phyloP scores from a whole-genome alignment of 2,797 vertebrate genomes.

The Atherinosoma microstoma region DNA sequence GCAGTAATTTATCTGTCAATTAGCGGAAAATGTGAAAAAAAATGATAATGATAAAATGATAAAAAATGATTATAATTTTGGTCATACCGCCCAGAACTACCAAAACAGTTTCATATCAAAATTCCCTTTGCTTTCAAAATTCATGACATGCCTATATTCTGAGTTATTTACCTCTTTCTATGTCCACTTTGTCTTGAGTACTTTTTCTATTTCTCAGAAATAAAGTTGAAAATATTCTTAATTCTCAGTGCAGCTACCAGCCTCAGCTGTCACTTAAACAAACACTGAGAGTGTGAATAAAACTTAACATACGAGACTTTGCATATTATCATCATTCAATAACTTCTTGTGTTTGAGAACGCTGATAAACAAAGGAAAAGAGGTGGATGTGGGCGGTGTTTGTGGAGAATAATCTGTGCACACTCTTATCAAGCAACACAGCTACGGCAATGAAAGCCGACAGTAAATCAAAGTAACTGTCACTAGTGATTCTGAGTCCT shows the following conservation, averaged over 20 bases:
- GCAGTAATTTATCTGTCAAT: too few species aligned
- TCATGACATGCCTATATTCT: too few species aligned
- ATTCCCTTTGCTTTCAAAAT: too few species aligned
- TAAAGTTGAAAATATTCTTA: background rate
- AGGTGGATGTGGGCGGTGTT: constrained; percentile 22
- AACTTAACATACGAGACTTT: background rate
- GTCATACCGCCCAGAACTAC: too few species aligned
- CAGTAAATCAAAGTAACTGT: constrained; percentile 66
- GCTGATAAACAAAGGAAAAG: constrained; percentile 29
- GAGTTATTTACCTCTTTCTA: too few species aligned
- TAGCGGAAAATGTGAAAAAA: too few species aligned
- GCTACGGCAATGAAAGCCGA: constrained; percentile 49
- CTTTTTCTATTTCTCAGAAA: constrained; percentile 4
- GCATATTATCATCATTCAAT: background rate
- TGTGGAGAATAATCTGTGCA: background rate
- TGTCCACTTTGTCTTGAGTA: background rate
- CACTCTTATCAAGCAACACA: constrained; percentile 18
- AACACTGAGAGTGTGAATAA: constrained; percentile 11
- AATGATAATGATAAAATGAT: too few species aligned
- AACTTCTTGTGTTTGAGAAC: constrained; percentile 32
- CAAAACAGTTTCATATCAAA: too few species aligned
- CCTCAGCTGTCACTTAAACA: constrained; percentile 17
- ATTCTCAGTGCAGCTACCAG: background rate
- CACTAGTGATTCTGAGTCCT: constrained; percentile 55
- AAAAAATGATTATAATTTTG: too few species aligned